Percentiles rank a stretch among this genome's conserved stretches.
Evolutionary conservation across 1,140 invertebrate genomes (phyloP).

Genomic region (Bombus huntii): DNA sequence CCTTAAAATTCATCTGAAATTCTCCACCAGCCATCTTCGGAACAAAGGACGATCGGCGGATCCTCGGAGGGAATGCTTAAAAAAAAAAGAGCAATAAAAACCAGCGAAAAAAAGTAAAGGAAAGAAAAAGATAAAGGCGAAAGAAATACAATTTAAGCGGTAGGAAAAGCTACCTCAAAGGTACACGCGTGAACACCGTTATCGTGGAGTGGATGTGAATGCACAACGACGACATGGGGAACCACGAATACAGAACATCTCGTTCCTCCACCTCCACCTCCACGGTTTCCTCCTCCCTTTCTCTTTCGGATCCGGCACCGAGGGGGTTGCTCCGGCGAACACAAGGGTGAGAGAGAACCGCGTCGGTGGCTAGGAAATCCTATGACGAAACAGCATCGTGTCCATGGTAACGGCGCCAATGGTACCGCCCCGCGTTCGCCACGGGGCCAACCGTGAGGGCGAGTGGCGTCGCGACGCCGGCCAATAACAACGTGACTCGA

Average conservation of each 20-base stretch:
- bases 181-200: slow-evolving; percentile 47
- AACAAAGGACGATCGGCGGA: background rate
- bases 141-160: slow-evolving; percentile 48
- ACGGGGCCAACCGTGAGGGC: slow-evolving; percentile 66
- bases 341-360: background rate
- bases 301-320: background rate
- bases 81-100: background rate
- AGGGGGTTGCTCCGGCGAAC: background rate
- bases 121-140: background rate
- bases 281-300: background rate
- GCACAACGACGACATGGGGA: slow-evolving; percentile 55
- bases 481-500: slow-evolving; percentile 62
- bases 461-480: slow-evolving; percentile 60
- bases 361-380: background rate
- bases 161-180: slow-evolving; percentile 37
- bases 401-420: slow-evolving; percentile 67
- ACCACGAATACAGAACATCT: slow-evolving; percentile 47
- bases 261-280: slow-evolving; percentile 4
- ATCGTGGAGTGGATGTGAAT: slow-evolving; percentile 51
- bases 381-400: slow-evolving; percentile 45
- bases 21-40: too few species aligned
- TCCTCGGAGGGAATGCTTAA: background rate
- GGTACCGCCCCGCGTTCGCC: slow-evolving; percentile 58
- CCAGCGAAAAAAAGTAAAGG: background rate
- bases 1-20: too few species aligned